Base-by-base conservation (phyloP, 1,140 invertebrate genomes). In the Laupala kohalensis region DNA sequence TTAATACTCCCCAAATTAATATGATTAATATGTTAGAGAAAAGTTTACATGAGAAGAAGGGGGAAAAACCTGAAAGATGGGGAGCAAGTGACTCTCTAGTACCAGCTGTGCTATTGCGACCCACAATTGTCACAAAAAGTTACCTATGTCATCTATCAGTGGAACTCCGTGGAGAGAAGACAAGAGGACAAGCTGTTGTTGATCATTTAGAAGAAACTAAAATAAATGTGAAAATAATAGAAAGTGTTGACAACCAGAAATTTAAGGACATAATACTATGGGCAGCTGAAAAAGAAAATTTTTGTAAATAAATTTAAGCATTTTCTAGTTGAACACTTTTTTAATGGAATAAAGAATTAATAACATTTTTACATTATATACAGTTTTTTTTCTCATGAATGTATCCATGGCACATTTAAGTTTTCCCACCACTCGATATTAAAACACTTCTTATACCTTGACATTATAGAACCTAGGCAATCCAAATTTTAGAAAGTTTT, bases 171-270 rank as follows among this genome's bases (percentile, higher is more conserved):
- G 86, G 86, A 23, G 75, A 74, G 13, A 80, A 80, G 73, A 88
- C 86, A 0, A 80, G 87, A 75, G 88, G 87, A 3, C 84, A 86
- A 77, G 81, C 87, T 73, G 82, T 87, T 0, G 77, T 89, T 28
- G 86, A 88, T 80, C 85, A 86, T 77, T 74, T 83, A 15, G 4
- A 72, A 15, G 77, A 78, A 13, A 66, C 29, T 15, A 77, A 78
- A 6, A 79, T 82, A 6, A 88, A 88, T 78, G 82, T 84, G 4
- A 77, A 77, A 24, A 75, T 88, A 24, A 83, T 88, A 65, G 80
- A 83, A 26, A 23, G 65, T 24, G 37, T 72, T 3, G 28, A 72
- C 25, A 19, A 23, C 25, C 24, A 27, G 6, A 15, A 30, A 25
- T 27, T 67, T 19, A 72, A 72, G 24, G 29, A 72, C 6, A 26